Conservation (phyloP, 2,797 vertebrate species). For the Crenichthys baileyi region DNA sequence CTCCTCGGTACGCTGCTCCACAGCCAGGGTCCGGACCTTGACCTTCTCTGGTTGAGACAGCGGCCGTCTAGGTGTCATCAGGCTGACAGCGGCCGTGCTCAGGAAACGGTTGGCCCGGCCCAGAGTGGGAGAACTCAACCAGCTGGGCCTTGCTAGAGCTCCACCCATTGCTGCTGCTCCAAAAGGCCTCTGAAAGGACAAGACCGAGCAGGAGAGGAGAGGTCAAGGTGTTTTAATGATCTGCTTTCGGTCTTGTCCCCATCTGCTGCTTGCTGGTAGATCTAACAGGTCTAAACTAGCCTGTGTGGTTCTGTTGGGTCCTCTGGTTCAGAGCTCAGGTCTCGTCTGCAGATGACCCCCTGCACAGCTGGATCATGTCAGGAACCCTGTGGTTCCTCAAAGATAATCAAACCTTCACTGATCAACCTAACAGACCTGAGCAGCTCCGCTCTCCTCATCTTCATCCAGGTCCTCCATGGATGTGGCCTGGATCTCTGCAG, state of each 20-base stretch:
- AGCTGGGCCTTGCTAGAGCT: conserved; percentile 90
- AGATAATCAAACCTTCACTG: neutral
- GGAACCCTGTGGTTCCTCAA: too few species aligned
- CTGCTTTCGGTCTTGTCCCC: too few species aligned
- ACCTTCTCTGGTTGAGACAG: conserved; percentile 89
- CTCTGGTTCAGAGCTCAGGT: too few species aligned
- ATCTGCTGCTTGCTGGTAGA: too few species aligned
- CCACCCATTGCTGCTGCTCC: conserved; percentile 89
- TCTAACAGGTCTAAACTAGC: too few species aligned
- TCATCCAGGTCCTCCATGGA: conserved; percentile 98
- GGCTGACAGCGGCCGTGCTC: conserved; percentile 93
- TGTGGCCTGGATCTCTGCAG: conserved; percentile 89
- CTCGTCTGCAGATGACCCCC: too few species aligned
- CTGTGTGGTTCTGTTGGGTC: too few species aligned
- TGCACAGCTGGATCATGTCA: too few species aligned
- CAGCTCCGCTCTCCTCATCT: conserved; percentile 89
- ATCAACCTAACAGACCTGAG: conserved; percentile 80
- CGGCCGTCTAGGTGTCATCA: conserved; percentile 93
- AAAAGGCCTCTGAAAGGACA: conserved; percentile 82
- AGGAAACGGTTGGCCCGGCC: conserved; percentile 96
- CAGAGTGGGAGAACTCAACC: conserved; percentile 95
- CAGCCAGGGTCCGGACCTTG: conserved; percentile 90
- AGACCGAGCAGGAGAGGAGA: neutral
- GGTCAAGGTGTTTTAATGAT: too few species aligned
- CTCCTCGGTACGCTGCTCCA: conserved; percentile 93